Conservation (phyloP, 2,113 vertebrate genomes). For the Platycercus adscitus region DNA sequence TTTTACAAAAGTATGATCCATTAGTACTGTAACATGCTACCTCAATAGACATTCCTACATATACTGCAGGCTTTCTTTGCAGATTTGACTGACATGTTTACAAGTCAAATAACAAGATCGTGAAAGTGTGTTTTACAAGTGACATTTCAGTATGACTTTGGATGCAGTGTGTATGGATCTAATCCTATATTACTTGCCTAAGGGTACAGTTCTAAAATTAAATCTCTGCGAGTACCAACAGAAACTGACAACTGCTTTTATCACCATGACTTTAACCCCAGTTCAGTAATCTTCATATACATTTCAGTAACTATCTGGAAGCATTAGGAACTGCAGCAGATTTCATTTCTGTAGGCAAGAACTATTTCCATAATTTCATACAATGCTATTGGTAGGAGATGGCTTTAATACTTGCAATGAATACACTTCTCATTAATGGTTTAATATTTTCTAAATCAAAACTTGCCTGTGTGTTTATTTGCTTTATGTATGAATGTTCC, state of each 20-base stretch:
- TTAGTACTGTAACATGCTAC: neutral
- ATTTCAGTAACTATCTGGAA: neutral
- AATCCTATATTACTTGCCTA: neutral
- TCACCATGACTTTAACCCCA: neutral
- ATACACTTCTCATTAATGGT: neutral
- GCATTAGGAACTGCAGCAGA: neutral
- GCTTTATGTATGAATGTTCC: neutral
- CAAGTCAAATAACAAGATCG: neutral
- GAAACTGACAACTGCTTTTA: conserved; percentile 10
- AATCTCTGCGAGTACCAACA: neutral
- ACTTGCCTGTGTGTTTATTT: neutral
- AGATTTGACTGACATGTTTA: neutral
- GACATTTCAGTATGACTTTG: neutral
- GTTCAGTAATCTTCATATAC: neutral
- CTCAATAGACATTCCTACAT: neutral
- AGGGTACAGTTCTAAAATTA: neutral
- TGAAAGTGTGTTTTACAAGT: neutral
- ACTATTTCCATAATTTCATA: neutral
- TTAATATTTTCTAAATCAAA: neutral
- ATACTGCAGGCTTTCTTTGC: neutral
- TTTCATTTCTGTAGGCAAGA: neutral
- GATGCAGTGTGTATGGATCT: neutral
- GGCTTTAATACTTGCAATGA: neutral
- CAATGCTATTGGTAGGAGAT: neutral
- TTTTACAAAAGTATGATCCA: neutral